Base-by-base conservation (phyloP, 23 tunicate species). In the Aplidium turbinatum region DNA sequence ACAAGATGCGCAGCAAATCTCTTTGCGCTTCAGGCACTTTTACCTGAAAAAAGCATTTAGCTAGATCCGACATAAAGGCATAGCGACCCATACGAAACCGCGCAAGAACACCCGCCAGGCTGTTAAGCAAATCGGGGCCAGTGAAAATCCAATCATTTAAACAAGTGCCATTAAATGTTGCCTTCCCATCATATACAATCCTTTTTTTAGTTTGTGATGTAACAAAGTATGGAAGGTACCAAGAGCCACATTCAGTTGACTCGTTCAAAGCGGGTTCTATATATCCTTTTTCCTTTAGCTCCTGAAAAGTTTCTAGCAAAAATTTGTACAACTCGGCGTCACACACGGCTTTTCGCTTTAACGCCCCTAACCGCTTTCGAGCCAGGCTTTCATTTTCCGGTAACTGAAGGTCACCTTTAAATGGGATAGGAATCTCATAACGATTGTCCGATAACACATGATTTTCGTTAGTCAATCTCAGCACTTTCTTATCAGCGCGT, bases 41-140 rank as follows among this genome's bases (percentile, higher is more conserved):
- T 16, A 65, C 72, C 22, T 65, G 50, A 11, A 65, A 38, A 65
- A 65, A 65, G 50, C 72, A 65, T 30, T 65, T 65, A 30, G 50
- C 38, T 38, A 38, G 50, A 38, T 65, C 50, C 4, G 72, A 48
- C 72, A 38, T 65, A 21, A 48, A 36, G 19, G 72, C 72, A 38
- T 35, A 65, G 27, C 23, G 19, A 11, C 72, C 72, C 5, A 65
- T 6, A 18, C 72, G 27, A 65, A 35, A 65, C 7, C 50, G 21
- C 5, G 50, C 38, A 6, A 65, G 22, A 38, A 65, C 72, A 7
- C 38, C 50, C 5, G 38, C 72, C 27, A 65, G 22, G 3, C 50
- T 50, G 31, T 65, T 65, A 18, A 65, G 18, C 72, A 65, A 65
- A 65, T 65, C 38, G 5, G 5, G 19, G 4, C 72, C 72, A 36